Evolutionary conservation across 1,140 invertebrate genomes (phyloP).

Genomic region (Dendrolimus punctatus): DNA sequence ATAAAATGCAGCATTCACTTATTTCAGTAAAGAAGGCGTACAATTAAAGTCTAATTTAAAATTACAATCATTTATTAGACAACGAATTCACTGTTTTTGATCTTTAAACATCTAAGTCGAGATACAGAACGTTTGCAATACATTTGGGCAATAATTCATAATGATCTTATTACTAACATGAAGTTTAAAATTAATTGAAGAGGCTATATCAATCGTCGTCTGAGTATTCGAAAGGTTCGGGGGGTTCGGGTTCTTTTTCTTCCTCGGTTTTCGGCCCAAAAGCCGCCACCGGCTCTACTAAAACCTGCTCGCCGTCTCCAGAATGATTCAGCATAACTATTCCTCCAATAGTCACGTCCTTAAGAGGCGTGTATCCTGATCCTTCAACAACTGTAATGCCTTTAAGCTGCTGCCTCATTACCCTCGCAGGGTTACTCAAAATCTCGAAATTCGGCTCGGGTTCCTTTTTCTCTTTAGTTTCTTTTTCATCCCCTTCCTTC

Average conservation of each 20-base stretch:
- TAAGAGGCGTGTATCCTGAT: conserved; percentile 87
- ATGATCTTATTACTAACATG: conserved; percentile 1
- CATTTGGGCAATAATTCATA: conserved; percentile 2
- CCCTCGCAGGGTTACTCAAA: conserved; percentile 93
- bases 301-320: conserved; percentile 86
- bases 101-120: conserved; percentile 1
- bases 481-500: conserved; percentile 72
- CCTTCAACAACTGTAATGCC: conserved; percentile 87
- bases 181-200: conserved; percentile 18
- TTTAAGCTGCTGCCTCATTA: conserved; percentile 95
- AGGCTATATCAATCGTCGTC: conserved; percentile 81
- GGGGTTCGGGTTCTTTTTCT: conserved; percentile 96
- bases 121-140: conserved; percentile 1
- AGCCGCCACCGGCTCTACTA: conserved; percentile 95
- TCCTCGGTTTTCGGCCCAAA: conserved; percentile 95
- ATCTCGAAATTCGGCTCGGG: conserved; percentile 93
- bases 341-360: conserved; percentile 94
- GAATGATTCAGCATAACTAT: conserved; percentile 94
- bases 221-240: conserved; percentile 96
- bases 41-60: conserved; percentile 10
- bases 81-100: conserved; percentile 3
- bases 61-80: conserved; percentile 32
- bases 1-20: too few relatives aligned
- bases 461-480: conserved; percentile 83
- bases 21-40: background rate